Base-by-base conservation (phyloP, 2,888 invertebrate species). In the Agrochola lychnidis region DNA sequence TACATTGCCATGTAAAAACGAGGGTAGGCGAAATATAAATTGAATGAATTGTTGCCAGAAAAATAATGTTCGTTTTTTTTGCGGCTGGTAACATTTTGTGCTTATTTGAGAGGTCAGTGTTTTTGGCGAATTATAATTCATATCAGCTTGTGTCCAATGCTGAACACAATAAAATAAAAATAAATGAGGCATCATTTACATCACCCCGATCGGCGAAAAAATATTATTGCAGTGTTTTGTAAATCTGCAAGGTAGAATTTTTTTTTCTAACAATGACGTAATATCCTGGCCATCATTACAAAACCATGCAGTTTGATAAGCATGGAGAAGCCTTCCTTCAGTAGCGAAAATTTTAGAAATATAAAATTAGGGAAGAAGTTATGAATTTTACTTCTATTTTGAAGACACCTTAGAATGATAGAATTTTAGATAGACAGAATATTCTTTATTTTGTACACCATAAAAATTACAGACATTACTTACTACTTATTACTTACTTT, bases 21-120 rank as follows among this genome's bases (percentile, higher is more conserved):
- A 68, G 77, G 84, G 86, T 75, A 70, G 67, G 59, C 66, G 56
- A 40, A 73, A 75, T 73, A 88, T 87, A 81, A 86, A 88, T 86
- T 78, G 73, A 84, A 86, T 74, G 84, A 83, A 83, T 77, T 81
- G 76, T 86, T 68, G 69, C 81, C 74, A 83, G 68, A 57, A 72
- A 87, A 86, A 78, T 75, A 64, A 78, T 74, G 77, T 68, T 36
- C 59, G 59, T 4, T 72, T 75, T 78, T 74, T 76, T 84, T 56
- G 42, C 2, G 25, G 59, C 30, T 75, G 22, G 75, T 56, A 70
- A 40, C n/a, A 71, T 61, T 81, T 68, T 63, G 30, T 25, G 45
- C 59, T 56, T 81, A 62, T 62, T 76, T 57, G 51, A 57, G 48
- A n/a, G 62, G 66, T 67, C 30, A 53, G 67, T 48, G 16, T 22